phyloP scores from a whole-genome alignment of 2,113 vertebrate species.

The Salminus brasiliensis region DNA sequence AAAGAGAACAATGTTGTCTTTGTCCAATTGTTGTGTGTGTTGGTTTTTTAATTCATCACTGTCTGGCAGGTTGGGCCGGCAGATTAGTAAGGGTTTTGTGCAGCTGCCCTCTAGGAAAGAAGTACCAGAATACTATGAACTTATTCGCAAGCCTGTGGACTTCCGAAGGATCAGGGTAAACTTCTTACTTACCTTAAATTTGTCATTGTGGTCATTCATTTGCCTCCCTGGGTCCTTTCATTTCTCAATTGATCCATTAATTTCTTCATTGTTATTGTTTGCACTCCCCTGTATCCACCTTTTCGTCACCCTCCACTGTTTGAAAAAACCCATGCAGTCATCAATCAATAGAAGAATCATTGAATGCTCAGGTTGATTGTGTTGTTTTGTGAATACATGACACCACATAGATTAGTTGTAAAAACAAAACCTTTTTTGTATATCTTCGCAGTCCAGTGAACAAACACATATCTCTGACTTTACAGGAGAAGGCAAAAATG shows the following conservation, averaged over 20 bases:
- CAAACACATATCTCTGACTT: no score
- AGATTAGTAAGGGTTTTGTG: constrained; percentile 98
- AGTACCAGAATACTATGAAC: constrained; percentile 96
- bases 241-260: background rate
- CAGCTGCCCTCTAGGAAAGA: constrained; percentile 97
- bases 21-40: background rate
- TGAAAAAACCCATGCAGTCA: background rate
- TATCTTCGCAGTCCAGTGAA: no score
- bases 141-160: constrained; percentile 97
- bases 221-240: background rate
- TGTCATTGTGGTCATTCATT: background rate
- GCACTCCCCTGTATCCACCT: background rate
- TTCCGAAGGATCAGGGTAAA: constrained; percentile 97
- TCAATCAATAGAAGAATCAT: background rate
- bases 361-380: background rate
- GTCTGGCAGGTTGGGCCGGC: constrained; percentile 87
- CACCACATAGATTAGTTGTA: background rate
- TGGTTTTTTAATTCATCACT: constrained; percentile 1
- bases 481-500: no score
- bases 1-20: background rate
- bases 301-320: background rate
- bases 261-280: background rate
- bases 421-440: no score
- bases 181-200: background rate
- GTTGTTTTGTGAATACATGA: background rate